Evolutionary conservation across 2,797 vertebrate species (phyloP).

Genomic region (Cercopithecus hamlyni): DNA sequence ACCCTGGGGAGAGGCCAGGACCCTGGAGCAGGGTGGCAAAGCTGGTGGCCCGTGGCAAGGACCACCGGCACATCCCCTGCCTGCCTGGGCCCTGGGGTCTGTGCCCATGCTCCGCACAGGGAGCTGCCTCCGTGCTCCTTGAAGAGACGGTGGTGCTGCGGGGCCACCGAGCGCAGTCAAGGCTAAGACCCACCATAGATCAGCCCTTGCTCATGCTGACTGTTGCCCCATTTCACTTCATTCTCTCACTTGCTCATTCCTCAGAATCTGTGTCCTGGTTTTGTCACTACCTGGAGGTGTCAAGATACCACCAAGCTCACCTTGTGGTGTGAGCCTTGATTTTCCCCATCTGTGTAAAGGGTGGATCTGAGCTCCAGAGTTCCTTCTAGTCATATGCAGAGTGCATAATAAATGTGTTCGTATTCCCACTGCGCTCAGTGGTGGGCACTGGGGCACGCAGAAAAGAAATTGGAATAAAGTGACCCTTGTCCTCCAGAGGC

Average conservation of each 20-base stretch:
- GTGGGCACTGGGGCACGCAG: neutral
- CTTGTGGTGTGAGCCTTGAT: neutral
- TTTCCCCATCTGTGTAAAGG: neutral
- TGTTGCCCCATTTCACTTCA: no score
- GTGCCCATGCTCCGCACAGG: rapidly evolving
- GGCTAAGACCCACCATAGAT: neutral
- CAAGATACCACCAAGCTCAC: neutral
- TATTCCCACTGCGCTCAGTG: neutral
- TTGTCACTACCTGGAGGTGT: neutral
- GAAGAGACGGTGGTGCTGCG: no score
- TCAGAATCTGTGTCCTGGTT: neutral
- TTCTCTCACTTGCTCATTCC: neutral
- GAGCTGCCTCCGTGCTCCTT: neutral
- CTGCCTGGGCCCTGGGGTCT: neutral
- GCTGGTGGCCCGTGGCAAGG: slow-evolving; percentile 8
- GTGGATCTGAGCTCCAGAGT: neutral
- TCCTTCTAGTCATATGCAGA: neutral
- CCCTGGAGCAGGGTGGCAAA: neutral
- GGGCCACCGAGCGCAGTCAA: neutral
- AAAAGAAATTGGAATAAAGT: neutral
- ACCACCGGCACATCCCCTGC: neutral
- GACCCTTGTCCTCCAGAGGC: neutral
- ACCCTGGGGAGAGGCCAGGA: neutral
- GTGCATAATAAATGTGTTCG: neutral
- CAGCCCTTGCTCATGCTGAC: neutral